Conservation (phyloP, 2,113 vertebrate genomes). For the Acanthisitta chloris region DNA sequence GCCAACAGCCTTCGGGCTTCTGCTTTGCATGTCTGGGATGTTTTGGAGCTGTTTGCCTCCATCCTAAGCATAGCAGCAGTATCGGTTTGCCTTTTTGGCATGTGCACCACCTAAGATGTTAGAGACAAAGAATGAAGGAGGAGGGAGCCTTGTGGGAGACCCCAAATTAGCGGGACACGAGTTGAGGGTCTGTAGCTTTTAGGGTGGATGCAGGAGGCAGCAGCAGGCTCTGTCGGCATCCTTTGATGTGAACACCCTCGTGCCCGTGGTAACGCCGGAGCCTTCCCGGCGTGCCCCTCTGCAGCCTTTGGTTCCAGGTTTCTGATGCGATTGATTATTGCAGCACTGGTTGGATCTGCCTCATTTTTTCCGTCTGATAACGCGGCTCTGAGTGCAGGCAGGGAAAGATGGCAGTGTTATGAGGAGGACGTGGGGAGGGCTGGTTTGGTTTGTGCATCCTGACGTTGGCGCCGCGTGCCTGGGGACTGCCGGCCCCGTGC, state of each 20-base stretch:
- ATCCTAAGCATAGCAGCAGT: neutral
- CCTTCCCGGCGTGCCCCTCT: neutral
- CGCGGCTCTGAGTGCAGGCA: neutral
- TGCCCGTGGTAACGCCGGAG: neutral
- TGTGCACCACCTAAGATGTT: neutral
- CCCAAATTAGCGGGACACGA: neutral
- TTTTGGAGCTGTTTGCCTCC: neutral
- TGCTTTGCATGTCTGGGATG: neutral
- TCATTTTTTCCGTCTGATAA: fast-evolving
- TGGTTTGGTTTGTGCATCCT: neutral
- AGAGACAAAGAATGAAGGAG: neutral
- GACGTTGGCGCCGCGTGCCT: fast-evolving
- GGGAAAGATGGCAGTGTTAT: fast-evolving
- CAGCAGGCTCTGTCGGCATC: neutral
- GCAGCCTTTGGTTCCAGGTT: neutral
- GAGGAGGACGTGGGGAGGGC: neutral
- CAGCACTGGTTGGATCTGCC: neutral
- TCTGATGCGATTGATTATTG: neutral
- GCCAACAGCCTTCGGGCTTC: neutral
- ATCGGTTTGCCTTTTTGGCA: neutral
- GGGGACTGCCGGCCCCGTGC: neutral
- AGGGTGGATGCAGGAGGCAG: neutral
- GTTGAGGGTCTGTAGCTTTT: neutral
- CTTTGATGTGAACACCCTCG: fast-evolving
- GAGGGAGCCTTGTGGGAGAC: neutral